Percentiles rank a stretch among this genome's conserved stretches.
These are phyloP conservation scores for Conchocele bisecta DNA, from an alignment of 2,888 invertebrate species.

Conservation along the genomic window DNA sequence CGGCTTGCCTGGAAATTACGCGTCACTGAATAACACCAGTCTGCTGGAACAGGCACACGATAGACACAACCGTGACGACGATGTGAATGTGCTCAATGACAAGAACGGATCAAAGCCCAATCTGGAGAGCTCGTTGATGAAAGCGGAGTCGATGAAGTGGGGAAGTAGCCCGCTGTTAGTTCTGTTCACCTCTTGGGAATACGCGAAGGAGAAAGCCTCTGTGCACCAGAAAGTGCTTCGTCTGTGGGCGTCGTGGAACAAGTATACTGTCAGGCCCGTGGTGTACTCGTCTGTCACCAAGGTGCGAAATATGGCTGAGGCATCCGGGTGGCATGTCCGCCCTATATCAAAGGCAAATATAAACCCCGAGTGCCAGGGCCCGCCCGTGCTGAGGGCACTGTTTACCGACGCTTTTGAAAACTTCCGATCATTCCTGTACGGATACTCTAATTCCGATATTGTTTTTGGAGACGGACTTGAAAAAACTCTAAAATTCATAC, in stretches of 20 bases:
- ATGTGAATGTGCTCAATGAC: too few relatives aligned
- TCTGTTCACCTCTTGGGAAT: conserved; percentile 32
- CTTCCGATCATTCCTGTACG: conserved; percentile 30
- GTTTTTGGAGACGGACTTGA: conserved; percentile 33
- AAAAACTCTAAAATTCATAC: conserved; percentile 26
- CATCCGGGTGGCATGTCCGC: conserved; percentile 9
- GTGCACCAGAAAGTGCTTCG: conserved; percentile 16
- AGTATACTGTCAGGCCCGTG: conserved; percentile 12
- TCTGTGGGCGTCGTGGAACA: conserved; percentile 22
- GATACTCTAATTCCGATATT: conserved; percentile 38
- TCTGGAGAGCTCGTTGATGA: too few relatives aligned
- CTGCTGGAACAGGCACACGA: too few relatives aligned
- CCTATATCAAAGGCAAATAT: neutral
- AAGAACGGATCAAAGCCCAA: too few relatives aligned
- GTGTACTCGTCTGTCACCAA: conserved; percentile 9
- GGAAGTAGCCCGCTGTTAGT: conserved; percentile 19
- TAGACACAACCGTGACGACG: too few relatives aligned
- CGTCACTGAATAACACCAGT: too few relatives aligned
- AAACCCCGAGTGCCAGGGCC: conserved; percentile 23
- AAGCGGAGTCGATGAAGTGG: too few relatives aligned
- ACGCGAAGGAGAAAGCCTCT: neutral
- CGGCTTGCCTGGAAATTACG: too few relatives aligned
- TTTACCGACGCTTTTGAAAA: conserved; percentile 10
- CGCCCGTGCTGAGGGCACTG: conserved; percentile 18
- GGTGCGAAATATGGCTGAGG: neutral